A percentile compares a stretch with the other conserved stretches of the same genome.
These are phyloP conservation scores for Cottus gobio DNA, from an alignment of 2,113 vertebrate species.

Conservation along the genomic window DNA sequence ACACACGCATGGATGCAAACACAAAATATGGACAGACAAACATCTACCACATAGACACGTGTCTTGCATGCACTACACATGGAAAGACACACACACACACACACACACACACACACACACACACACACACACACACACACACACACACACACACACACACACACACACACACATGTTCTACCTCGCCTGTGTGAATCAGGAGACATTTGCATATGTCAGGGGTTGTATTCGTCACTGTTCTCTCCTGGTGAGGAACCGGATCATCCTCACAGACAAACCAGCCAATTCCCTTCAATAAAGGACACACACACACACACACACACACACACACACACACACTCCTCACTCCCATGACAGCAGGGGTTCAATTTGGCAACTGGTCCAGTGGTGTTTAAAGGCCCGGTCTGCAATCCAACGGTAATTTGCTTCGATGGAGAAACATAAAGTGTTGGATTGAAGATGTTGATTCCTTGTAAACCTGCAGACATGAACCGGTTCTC, in stretches of 20 bases:
- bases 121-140: slow-evolving; percentile 33
- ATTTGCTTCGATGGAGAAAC: neutral
- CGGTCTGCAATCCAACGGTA: slow-evolving; percentile 9
- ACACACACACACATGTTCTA: slow-evolving; percentile 9
- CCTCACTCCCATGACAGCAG: slow-evolving; percentile 46
- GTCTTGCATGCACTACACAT: neutral
- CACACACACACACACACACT: slow-evolving; percentile 19
- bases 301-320: slow-evolving; percentile 29
- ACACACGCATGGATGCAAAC: neutral
- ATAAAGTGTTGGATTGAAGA: neutral
- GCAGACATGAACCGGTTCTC: slow-evolving; percentile 6
- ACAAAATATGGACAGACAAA: slow-evolving; percentile 18
- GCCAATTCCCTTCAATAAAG: slow-evolving; percentile 34
- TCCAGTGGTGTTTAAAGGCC: slow-evolving; percentile 58
- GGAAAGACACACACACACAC: slow-evolving; percentile 12
- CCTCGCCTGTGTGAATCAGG: slow-evolving; percentile 63
- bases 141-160: slow-evolving; percentile 29
- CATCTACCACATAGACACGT: slow-evolving; percentile 23
- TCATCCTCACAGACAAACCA: slow-evolving; percentile 54
- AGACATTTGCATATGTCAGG: slow-evolving; percentile 78
- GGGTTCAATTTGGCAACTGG: slow-evolving; percentile 47
- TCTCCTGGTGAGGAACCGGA: slow-evolving; percentile 62
- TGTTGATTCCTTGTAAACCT: neutral
- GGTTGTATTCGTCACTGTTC: slow-evolving; percentile 70
- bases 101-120: slow-evolving; percentile 25